These are phyloP conservation scores for Himalopsyche tibetana DNA, from an alignment of 2,888 invertebrate genomes.

Conservation along the genomic window DNA sequence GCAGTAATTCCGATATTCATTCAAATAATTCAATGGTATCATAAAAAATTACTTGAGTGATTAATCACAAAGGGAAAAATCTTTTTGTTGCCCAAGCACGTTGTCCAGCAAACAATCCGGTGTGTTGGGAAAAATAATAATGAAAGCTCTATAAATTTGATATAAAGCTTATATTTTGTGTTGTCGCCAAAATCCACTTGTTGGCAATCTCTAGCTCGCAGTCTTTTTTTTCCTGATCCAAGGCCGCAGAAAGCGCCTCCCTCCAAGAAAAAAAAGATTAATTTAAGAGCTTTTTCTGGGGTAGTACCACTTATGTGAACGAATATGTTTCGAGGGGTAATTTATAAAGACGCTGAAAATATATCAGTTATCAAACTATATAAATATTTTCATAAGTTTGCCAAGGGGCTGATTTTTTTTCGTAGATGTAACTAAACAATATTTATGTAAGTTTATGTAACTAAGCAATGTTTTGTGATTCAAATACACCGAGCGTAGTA, in stretches of 20 bases:
- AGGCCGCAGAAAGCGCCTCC: slow-evolving; percentile 28
- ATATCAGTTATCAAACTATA: not conserved
- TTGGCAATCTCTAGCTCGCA: slow-evolving; percentile 37
- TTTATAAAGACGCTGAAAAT: slow-evolving; percentile 5
- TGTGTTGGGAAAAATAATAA: slow-evolving; percentile 17
- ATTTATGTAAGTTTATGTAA: too few relatives aligned
- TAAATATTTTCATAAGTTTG: not conserved
- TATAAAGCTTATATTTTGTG: slow-evolving; percentile 31
- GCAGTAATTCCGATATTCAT: slow-evolving; percentile 19
- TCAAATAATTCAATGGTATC: not conserved
- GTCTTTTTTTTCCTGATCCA: slow-evolving; percentile 35
- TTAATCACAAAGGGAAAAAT: slow-evolving; percentile 24
- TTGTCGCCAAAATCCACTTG: slow-evolving; percentile 40
- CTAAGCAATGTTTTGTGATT: too few relatives aligned
- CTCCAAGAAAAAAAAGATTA: slow-evolving; percentile 24
- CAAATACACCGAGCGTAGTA: too few relatives aligned
- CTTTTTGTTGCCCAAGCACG: slow-evolving; percentile 31
- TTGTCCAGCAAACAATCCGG: slow-evolving; percentile 10
- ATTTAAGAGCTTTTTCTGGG: slow-evolving; percentile 26
- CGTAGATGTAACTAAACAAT: too few relatives aligned
- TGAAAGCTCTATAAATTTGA: slow-evolving; percentile 43
- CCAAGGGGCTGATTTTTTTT: not conserved
- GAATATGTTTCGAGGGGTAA: slow-evolving; percentile 36
- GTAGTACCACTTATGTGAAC: slow-evolving; percentile 34
- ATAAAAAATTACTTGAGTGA: slow-evolving; percentile 1